Conservation (phyloP, 2,888 invertebrate species). For the Macroteleia sp. region DNA sequence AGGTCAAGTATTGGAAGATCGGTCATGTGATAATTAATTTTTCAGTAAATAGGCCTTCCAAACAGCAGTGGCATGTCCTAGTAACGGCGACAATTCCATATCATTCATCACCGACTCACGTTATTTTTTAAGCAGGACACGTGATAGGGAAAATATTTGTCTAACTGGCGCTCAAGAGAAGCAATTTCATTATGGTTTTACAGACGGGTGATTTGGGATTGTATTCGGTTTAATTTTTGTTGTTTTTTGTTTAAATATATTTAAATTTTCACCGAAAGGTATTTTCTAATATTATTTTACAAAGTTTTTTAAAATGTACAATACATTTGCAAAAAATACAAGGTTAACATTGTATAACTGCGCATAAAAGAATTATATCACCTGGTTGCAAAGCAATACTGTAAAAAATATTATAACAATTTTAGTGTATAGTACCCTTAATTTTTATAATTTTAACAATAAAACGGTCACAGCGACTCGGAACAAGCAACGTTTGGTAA, state of each 20-base stretch:
- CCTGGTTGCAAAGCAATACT: too few relatives aligned
- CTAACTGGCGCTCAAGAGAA: not conserved
- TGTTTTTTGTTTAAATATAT: not conserved
- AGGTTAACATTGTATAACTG: too few relatives aligned
- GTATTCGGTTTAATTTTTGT: too few relatives aligned
- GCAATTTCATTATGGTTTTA: not conserved
- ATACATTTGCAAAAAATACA: too few relatives aligned
- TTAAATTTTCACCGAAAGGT: too few relatives aligned
- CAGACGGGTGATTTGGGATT: not conserved
- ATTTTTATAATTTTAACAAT: conserved; percentile 28
- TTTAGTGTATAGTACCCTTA: too few relatives aligned
- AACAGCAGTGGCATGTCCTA: conserved; percentile 28
- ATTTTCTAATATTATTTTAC: too few relatives aligned
- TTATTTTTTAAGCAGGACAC: conserved; percentile 12
- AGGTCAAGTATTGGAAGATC: conserved; percentile 21
- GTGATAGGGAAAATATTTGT: conserved; percentile 33
- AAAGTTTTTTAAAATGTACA: too few relatives aligned
- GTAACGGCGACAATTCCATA: conserved; percentile 36
- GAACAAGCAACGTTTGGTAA: not conserved
- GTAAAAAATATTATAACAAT: too few relatives aligned
- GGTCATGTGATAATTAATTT: conserved; percentile 17
- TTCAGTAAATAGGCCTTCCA: conserved; percentile 1
- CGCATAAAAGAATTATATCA: too few relatives aligned
- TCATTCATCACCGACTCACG: conserved; percentile 35
- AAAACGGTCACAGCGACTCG: not conserved